Conservation (phyloP, 2,113 vertebrate species). For the Macaca nemestrina region DNA sequence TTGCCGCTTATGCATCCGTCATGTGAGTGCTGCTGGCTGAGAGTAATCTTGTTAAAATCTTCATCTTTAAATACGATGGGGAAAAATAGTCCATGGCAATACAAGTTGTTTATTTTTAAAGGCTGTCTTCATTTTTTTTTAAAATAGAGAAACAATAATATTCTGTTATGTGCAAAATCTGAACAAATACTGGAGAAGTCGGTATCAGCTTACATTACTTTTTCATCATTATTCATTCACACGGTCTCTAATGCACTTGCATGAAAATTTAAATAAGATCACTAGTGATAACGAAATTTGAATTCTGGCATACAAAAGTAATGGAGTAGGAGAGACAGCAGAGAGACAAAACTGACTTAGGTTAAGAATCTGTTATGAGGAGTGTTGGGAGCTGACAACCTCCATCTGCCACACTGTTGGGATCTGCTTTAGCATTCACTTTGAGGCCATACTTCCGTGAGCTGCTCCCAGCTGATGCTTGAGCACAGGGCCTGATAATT, state of each 20-base stretch:
- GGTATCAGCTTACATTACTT: background rate
- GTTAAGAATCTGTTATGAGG: background rate
- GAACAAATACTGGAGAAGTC: background rate
- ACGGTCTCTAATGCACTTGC: background rate
- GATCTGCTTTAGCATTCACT: background rate
- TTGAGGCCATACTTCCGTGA: background rate
- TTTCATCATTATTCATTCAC: background rate
- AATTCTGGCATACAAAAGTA: background rate
- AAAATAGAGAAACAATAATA: background rate
- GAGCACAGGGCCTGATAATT: background rate
- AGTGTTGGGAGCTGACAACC: background rate
- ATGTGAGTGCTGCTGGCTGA: background rate
- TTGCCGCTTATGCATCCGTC: background rate
- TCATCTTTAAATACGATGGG: slow-evolving; percentile 11
- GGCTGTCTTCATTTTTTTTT: background rate
- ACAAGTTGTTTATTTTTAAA: background rate
- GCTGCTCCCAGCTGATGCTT: background rate
- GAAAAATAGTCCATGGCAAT: background rate
- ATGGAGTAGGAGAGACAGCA: background rate
- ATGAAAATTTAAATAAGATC: background rate
- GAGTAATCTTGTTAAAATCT: background rate
- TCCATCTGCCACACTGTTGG: background rate
- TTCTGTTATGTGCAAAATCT: background rate
- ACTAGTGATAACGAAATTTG: background rate
- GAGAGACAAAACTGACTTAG: background rate